Percentiles rank a stretch among this genome's conserved stretches.
These are phyloP conservation scores for Myotis davidii DNA, from an alignment of 2,113 vertebrate genomes.

Conservation along the genomic window DNA sequence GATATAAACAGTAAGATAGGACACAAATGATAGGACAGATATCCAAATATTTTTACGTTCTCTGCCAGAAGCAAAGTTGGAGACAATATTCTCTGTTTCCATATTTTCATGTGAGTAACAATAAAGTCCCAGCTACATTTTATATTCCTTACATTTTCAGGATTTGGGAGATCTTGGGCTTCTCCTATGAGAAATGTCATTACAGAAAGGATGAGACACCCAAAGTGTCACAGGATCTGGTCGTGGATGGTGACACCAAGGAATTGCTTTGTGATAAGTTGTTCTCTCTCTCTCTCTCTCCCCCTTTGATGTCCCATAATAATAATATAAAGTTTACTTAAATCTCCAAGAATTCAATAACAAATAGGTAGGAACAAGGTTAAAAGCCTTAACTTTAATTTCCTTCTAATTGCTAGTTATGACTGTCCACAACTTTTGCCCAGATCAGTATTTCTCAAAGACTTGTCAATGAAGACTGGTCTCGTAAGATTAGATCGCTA, in stretches of 20 bases:
- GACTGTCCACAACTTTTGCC: neutral
- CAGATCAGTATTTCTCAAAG: neutral
- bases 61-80: neutral
- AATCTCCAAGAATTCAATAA: neutral
- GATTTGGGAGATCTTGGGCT: neutral
- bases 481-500: neutral
- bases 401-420: neutral
- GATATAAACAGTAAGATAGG: neutral
- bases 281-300: no score
- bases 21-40: neutral
- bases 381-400: neutral
- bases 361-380: neutral
- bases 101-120: neutral
- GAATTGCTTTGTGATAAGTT: neutral
- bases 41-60: neutral
- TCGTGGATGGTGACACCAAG: neutral
- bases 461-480: neutral
- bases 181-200: slow-evolving; percentile 27
- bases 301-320: neutral
- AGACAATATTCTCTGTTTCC: neutral
- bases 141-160: neutral
- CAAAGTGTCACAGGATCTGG: neutral
- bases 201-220: neutral
- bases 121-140: neutral
- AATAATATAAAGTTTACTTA: neutral